A percentile compares a stretch with the other conserved stretches of the same genome.
phyloP scores from a whole-genome alignment of 2,113 vertebrate genomes.

The Origma solitaria region DNA sequence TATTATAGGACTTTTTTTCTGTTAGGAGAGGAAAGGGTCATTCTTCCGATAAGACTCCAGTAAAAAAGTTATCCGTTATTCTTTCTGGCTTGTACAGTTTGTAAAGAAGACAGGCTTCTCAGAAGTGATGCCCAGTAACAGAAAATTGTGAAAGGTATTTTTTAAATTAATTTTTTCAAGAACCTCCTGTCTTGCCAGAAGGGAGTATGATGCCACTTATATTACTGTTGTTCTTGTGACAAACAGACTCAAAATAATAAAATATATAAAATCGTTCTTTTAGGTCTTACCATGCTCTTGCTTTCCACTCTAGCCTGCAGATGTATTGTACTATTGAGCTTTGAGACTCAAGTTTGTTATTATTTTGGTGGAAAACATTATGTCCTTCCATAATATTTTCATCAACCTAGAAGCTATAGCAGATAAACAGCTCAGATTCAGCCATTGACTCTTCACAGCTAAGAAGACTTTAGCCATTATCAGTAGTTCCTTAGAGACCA shows the following conservation, averaged over 20 bases:
- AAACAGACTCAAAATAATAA: not conserved
- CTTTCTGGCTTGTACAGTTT: not conserved
- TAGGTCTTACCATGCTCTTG: not conserved
- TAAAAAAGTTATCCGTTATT: not conserved
- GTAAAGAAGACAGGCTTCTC: not conserved
- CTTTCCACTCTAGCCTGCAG: not conserved
- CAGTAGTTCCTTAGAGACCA: not conserved
- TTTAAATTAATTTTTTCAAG: not conserved
- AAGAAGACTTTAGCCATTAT: not conserved
- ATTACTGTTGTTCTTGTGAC: not conserved
- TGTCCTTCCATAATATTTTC: not conserved
- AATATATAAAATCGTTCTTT: not conserved
- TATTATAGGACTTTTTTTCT: not conserved
- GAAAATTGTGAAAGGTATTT: not conserved
- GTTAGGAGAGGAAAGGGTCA: not conserved
- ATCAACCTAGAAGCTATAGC: not conserved
- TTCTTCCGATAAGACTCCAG: not conserved
- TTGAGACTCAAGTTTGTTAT: not conserved
- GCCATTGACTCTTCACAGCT: not conserved
- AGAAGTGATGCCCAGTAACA: not conserved
- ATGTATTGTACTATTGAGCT: not conserved
- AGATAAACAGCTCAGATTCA: not conserved
- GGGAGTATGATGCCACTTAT: not conserved
- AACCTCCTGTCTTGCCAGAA: not conserved
- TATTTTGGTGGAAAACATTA: not conserved